phyloP scores from a whole-genome alignment of 2,888 invertebrate genomes.

The Brachynemurus nebulosus region DNA sequence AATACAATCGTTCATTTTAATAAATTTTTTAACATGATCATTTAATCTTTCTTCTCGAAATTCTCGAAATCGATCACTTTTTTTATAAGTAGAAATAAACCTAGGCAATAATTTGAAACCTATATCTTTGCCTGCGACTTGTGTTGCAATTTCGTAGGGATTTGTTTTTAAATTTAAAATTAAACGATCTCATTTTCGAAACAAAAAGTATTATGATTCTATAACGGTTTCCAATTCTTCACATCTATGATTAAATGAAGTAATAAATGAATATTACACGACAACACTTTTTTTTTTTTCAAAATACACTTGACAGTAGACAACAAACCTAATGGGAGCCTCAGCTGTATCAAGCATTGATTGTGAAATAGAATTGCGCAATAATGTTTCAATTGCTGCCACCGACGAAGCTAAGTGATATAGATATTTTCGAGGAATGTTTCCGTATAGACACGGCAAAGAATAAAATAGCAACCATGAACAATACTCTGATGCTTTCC shows the following conservation, averaged over 20 bases:
- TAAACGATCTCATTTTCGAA: slow-evolving; percentile 15
- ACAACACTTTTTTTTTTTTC: slow-evolving; percentile 12
- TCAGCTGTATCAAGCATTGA: background rate
- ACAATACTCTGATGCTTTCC: slow-evolving; percentile 1
- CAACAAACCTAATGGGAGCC: background rate
- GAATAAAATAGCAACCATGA: background rate
- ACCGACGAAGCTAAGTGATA: background rate
- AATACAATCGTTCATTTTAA: background rate
- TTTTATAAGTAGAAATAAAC: background rate
- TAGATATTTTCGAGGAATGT: background rate
- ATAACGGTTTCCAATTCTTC: slow-evolving; percentile 17
- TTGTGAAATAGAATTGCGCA: background rate
- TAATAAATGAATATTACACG: slow-evolving; percentile 16
- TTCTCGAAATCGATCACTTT: background rate
- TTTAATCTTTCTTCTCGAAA: background rate
- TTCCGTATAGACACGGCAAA: background rate
- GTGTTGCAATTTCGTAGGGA: background rate
- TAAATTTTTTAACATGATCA: background rate
- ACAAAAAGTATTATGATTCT: slow-evolving; percentile 14
- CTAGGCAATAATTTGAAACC: too few relatives aligned
- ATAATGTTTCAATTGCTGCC: background rate
- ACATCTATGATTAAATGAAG: slow-evolving; percentile 16
- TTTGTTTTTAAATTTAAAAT: background rate
- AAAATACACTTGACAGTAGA: background rate
- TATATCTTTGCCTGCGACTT: background rate